phyloP scores from a whole-genome alignment of 2,113 vertebrate species.

The Anhinga rufa region DNA sequence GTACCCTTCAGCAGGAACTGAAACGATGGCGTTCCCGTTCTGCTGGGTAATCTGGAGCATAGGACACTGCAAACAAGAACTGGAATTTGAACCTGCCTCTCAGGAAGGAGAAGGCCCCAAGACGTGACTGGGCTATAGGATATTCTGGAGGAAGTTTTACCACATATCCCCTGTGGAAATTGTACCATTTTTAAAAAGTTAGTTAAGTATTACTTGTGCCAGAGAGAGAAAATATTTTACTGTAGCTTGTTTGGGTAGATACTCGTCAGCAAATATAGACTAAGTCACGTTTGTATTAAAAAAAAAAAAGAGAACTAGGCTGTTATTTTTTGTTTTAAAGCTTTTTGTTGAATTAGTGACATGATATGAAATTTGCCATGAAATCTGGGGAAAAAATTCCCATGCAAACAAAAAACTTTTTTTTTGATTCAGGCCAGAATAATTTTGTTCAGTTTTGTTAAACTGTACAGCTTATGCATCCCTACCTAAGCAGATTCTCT shows the following conservation, averaged over 20 bases:
- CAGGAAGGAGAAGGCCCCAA: neutral
- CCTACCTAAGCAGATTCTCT: neutral
- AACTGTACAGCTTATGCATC: fast-evolving
- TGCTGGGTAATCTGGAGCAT: neutral
- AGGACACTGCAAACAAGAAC: neutral
- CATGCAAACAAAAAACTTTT: neutral
- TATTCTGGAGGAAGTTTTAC: neutral
- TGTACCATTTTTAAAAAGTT: fast-evolving
- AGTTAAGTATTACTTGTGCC: neutral
- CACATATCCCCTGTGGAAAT: neutral
- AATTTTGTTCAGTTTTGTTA: neutral
- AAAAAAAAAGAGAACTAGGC: too few species aligned
- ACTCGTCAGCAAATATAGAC: neutral
- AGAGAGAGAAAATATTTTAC: neutral
- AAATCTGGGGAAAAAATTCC: neutral
- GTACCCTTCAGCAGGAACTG: neutral
- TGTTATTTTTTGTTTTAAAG: neutral
- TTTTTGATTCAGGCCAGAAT: neutral
- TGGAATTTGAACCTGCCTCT: neutral
- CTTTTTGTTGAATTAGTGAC: neutral
- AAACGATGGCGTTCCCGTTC: fast-evolving
- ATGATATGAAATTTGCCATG: fast-evolving
- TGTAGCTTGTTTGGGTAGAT: neutral
- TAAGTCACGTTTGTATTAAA: neutral
- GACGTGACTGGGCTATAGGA: fast-evolving